Evolutionary conservation across 2,797 vertebrate species (phyloP), one percentile per base, ranked within the genome.

Genomic region (Graptemys geographica): DNA sequence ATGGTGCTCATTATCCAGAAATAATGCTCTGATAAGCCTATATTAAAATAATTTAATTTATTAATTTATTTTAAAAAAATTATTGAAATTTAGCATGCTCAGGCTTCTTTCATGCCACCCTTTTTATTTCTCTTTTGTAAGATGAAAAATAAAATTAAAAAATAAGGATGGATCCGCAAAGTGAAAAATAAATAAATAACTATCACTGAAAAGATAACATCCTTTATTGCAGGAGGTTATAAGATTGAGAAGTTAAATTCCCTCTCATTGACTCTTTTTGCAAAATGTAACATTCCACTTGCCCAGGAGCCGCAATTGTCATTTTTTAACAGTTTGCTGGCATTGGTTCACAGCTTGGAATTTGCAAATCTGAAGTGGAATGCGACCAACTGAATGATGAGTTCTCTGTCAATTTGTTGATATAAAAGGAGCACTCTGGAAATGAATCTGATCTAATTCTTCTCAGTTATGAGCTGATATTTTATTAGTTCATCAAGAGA

Each of bases 361-460:
- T 86, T 86, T 92, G 37, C 44, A 91, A 69, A 89, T 83, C 52
- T 83, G 83, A 84, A 84, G 74, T 86, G 79, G 80, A 95, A 86
- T 81, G 12, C 87, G 88, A 80, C 84, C 5, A 80, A 84, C n/a
- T 25, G 47, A 94, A 83, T 89, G 31, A 80, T 92, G 79, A 86
- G 19, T 53, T 86, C 79, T 95, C 59, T 89, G 56, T 72, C 78
- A 84, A 83, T 81, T 87, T 96, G 55, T 91, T 96, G 88, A 92
- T 56, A 90, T 69, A 94, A 90, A 92, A 82, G 11, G 69, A 62
- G 81, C 79, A 95, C 72, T 6, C 21, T 86, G 23, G 31, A 93
- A 91, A 94, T 93, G 72, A 96, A 86, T 95, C 79, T 79, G 19
- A 55, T 86, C 47, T 89, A 33, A 57, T 16, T 62, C 82, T 81